Percentiles rank a stretch among this genome's conserved stretches.
phyloP scores from a whole-genome alignment of 2,113 vertebrate species.

The Camelus dromedarius region DNA sequence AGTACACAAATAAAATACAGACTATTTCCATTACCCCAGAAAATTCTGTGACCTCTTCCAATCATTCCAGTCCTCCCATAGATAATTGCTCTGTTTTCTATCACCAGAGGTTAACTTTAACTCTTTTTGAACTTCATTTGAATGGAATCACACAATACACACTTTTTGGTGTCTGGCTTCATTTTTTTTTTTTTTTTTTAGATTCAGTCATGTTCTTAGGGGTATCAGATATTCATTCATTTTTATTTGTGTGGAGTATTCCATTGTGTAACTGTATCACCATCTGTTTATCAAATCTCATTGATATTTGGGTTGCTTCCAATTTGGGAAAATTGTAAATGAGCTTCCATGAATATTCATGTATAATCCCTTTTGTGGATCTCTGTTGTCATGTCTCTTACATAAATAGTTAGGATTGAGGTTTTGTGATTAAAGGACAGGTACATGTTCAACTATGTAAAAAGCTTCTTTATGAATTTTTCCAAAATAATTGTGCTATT shows the following conservation, averaged over 20 bases:
- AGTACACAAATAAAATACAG: neutral
- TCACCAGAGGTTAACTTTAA: neutral
- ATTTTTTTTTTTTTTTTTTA: neutral
- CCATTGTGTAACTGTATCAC: neutral
- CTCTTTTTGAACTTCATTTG: neutral
- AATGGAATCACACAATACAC: neutral
- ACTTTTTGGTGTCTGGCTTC: neutral
- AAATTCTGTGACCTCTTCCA: neutral
- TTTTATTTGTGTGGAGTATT: constrained; percentile 21
- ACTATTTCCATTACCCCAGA: neutral
- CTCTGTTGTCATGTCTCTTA: neutral
- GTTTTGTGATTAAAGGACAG: neutral
- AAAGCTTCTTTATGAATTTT: neutral
- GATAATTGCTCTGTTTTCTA: neutral
- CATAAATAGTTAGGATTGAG: neutral
- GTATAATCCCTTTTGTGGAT: neutral
- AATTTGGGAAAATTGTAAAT: neutral
- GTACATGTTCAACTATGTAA: neutral
- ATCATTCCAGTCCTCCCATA: neutral
- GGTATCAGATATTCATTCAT: neutral
- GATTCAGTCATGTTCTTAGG: neutral
- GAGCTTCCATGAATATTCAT: neutral
- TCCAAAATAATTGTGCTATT: neutral
- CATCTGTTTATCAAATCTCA: neutral
- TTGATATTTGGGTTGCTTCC: neutral